Evolutionary conservation across 2,113 vertebrate genomes (phyloP), one percentile per base, ranked within the genome.

Genomic region (Seriola rivoliana): DNA sequence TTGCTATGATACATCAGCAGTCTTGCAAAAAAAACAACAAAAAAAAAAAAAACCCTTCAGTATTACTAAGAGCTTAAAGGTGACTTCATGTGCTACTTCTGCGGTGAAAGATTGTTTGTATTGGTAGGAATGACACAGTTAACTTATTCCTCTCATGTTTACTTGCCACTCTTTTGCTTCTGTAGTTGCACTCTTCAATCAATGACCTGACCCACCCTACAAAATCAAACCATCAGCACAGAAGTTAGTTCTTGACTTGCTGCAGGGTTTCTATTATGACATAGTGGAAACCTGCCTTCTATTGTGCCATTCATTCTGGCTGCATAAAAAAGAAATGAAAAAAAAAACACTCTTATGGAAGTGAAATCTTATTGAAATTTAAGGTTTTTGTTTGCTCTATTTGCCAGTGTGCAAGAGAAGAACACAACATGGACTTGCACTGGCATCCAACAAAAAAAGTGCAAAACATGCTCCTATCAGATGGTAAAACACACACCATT

Each of bases 201-300:
- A 81, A 44, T 64, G 65, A 74, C 40, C 54, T 63, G 76, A 88
- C 40, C 85, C 76, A 72, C 57, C 82, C 76, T 70, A 75, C 46
- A 46, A 65, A 85, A 85, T 81, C 85, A 80, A 89, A 90, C 66
- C 80, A 87, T 58, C 73, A 71, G 74, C 78, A 70, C 82, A 76
- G 34, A 82, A 75, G 48, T 72, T 79, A 44, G 25, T 57, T 85
- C 77, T 88, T 75, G 65, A 60, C 46, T 85, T 63, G 77, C 71
- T 89, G 83, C 73, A 75, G 71, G 40, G 68, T 82, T 85, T 86
- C 71, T 85, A 59, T 75, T 78, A 80, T 88, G 89, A 92, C 82
- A 80, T 71, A 87, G 81, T 87, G 87, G 80, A 92, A 91, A 87
- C 60, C 77, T 85, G 66, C 55, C 66, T 74, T 78, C 62, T 71